Evolutionary conservation across 1,140 invertebrate genomes (phyloP).

Genomic region (Atta cephalotes): DNA sequence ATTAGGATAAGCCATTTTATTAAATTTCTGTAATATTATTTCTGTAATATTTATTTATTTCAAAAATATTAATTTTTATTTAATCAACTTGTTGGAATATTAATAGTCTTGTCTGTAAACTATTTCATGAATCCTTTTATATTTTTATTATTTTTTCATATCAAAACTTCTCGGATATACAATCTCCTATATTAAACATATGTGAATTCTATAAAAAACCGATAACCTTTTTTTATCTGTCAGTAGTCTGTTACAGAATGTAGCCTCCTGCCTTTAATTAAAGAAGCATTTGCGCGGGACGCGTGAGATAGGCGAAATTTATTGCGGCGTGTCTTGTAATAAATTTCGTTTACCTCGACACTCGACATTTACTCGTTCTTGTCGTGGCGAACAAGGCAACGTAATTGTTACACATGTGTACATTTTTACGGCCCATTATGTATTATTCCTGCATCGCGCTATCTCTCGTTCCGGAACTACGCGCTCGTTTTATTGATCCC

Average conservation of each 20-base stretch:
- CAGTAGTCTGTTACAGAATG: slow-evolving; percentile 56
- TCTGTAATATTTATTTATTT: background rate
- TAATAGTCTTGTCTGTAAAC: background rate
- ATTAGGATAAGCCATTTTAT: background rate
- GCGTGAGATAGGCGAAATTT: slow-evolving; percentile 72
- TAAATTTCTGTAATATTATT: background rate
- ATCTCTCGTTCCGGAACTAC: slow-evolving; percentile 60
- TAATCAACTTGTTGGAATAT: background rate
- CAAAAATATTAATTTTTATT: background rate
- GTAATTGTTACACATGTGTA: slow-evolving; percentile 71
- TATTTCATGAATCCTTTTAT: background rate
- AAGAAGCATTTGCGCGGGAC: slow-evolving; percentile 68
- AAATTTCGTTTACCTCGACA: slow-evolving; percentile 71
- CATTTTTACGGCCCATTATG: slow-evolving; percentile 64
- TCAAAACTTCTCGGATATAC: background rate
- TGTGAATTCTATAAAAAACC: background rate
- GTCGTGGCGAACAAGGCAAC: slow-evolving; percentile 32
- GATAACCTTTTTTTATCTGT: slow-evolving; percentile 61
- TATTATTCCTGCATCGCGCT: slow-evolving; percentile 56
- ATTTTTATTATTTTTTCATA: background rate
- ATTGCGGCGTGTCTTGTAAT: slow-evolving; percentile 68
- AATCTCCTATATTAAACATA: background rate
- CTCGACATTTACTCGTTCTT: slow-evolving; percentile 65
- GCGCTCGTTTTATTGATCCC: slow-evolving; percentile 62
- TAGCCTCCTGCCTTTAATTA: slow-evolving; percentile 73